Base-by-base conservation (phyloP, 2,797 vertebrate species). In the Astyanax mexicanus region DNA sequence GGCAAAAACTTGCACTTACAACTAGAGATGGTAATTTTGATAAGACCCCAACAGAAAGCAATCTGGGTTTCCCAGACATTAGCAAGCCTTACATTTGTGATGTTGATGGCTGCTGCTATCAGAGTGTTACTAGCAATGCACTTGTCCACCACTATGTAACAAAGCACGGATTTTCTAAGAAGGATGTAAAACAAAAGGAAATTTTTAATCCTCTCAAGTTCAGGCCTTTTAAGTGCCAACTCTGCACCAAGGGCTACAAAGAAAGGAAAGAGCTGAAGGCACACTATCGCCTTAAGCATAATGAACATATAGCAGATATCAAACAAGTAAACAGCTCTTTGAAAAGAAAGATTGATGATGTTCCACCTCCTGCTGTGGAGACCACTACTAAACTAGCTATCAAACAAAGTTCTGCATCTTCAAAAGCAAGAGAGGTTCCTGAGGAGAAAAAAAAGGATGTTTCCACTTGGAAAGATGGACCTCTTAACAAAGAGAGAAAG, bases 161-260 rank as follows among this genome's bases (percentile, higher is more conserved):
- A 84, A 94, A 93, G 78, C 98, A 99, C 83, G 93, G 94, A 65
- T 95, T 93, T 29, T 92, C 94, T 12, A 86, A 93, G 44, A 93
- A 96, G 74, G 92, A 95, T 71, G 95, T 98, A 61, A 95, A 93
- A 80, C 90, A 90, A 69, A 84, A 98, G 85, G 91, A 95, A 78
- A 93, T 96, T 90, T 87, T 97, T 88, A 88, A 95, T 60, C 88
- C 93, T 4, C 74, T 70, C 72, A 91, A 92, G 0, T 98, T 96
- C 84, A 97, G 94, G 13, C 96, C 98, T 7, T 99, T 97, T 54
- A 90, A 93, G 69, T 99, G 98, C 91, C 96, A 98, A 52, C 93
- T 98, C 87, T 99, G 98, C 89, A 91, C 94, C 84, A 97, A 95
- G 89, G 89, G 92, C 15, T 96, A 96, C 89, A 95, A 93, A 64